Evolutionary conservation across 2,888 invertebrate genomes (phyloP).

Genomic region (Zaprionus lineosus): DNA sequence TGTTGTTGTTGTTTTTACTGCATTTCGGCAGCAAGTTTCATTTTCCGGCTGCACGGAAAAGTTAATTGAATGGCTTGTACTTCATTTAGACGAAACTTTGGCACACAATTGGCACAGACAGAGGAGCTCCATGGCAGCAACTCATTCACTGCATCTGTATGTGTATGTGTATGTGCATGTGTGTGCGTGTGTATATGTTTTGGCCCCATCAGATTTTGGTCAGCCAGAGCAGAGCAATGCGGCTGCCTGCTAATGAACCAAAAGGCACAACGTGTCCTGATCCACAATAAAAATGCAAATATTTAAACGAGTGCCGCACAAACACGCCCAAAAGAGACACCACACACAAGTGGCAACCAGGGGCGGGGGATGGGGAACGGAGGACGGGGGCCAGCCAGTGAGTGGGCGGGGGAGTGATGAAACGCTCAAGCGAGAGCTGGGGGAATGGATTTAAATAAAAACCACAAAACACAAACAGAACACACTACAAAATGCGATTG

Average conservation of each 20-base stretch:
- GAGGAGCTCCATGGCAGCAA: conserved; percentile 2
- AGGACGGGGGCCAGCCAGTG: not conserved
- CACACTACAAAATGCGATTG: conserved; percentile 45
- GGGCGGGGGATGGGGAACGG: conserved; percentile 1
- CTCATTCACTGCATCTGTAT: conserved; percentile 5
- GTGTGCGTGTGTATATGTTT: not conserved
- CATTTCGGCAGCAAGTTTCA: conserved; percentile 50
- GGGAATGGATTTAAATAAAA: conserved; percentile 35
- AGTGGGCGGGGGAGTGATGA: no score
- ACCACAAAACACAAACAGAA: conserved; percentile 64
- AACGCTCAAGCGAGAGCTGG: no score
- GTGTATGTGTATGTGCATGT: conserved; percentile 1
- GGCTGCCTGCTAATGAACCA: conserved; percentile 61
- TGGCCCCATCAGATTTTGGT: conserved; percentile 36
- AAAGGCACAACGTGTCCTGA: conserved; percentile 41
- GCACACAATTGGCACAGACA: conserved; percentile 53
- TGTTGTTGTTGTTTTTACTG: conserved; percentile 42
- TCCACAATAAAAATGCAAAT: conserved; percentile 71
- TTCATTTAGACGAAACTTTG: conserved; percentile 62
- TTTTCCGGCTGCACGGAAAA: conserved; percentile 41
- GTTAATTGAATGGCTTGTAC: conserved; percentile 72
- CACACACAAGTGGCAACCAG: not conserved
- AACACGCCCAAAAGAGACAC: conserved; percentile 38
- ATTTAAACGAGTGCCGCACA: conserved; percentile 60
- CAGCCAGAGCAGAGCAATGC: conserved; percentile 39